phyloP scores from a whole-genome alignment of 92 coral and sea anemone species.

The Metridium senile region DNA sequence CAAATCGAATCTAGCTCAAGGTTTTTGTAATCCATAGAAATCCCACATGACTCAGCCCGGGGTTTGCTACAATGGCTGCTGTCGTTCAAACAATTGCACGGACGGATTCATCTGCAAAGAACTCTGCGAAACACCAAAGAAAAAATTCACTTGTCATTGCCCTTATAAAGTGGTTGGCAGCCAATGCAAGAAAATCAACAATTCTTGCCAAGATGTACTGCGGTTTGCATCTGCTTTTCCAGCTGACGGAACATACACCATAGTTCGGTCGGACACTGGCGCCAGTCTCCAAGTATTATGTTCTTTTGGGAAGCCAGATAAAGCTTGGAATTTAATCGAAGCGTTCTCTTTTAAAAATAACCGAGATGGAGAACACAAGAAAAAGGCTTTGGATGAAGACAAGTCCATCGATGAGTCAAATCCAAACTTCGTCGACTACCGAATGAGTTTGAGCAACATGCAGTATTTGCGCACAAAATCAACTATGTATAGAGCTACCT shows the following conservation, averaged over 20 bases:
- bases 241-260: not conserved
- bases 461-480: not conserved
- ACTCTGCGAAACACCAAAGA: not conserved
- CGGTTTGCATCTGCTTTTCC: not conserved
- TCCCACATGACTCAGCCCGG: not conserved
- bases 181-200: not conserved
- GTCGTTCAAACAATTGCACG: not conserved
- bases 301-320: not conserved
- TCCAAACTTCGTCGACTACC: not conserved
- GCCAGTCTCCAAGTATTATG: not conserved
- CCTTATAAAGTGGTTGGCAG: not conserved
- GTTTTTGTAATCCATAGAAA: not conserved
- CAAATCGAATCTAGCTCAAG: not conserved
- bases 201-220: not conserved
- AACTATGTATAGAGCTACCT: not conserved
- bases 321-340: conserved; percentile 1
- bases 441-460: conserved; percentile 1
- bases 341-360: not conserved
- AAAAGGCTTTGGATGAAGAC: not conserved
- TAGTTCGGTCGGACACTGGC: not conserved
- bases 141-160: not conserved
- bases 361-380: not conserved
- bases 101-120: not conserved
- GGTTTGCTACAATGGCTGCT: not conserved
- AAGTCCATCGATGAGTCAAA: no score